Percentiles rank a stretch among this genome's conserved stretches.
phyloP scores from a whole-genome alignment of 2,113 vertebrate genomes.

The Scomber colias region DNA sequence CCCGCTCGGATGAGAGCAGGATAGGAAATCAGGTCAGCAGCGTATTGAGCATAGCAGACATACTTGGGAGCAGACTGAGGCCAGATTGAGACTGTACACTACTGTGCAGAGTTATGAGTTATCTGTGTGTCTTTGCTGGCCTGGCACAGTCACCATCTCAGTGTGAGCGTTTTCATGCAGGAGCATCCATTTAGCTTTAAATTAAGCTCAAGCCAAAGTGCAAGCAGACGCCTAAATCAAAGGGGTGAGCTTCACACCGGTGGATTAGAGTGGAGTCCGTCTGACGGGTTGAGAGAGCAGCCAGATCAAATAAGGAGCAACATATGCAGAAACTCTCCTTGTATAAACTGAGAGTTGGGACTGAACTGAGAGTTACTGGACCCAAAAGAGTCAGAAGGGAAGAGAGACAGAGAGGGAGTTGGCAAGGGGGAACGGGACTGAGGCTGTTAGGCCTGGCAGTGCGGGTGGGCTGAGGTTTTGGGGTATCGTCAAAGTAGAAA shows the following conservation, averaged over 20 bases:
- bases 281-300: slow-evolving; percentile 47
- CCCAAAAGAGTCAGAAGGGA: slow-evolving; percentile 39
- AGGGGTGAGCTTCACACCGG: slow-evolving; percentile 25
- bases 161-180: slow-evolving; percentile 13
- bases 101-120: slow-evolving; percentile 54
- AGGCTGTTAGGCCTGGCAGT: slow-evolving; percentile 19
- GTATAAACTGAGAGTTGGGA: slow-evolving; percentile 35
- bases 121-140: slow-evolving; percentile 45
- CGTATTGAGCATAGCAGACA: slow-evolving; percentile 78
- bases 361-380: slow-evolving; percentile 46
- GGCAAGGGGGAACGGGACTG: slow-evolving; percentile 5
- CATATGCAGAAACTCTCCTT: slow-evolving; percentile 32
- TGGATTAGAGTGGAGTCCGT: slow-evolving; percentile 61
- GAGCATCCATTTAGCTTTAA: slow-evolving; percentile 51
- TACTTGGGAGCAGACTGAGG: slow-evolving; percentile 68
- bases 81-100: slow-evolving; percentile 61
- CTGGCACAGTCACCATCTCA: slow-evolving; percentile 16
- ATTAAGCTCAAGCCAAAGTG: slow-evolving; percentile 36
- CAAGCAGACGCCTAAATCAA: slow-evolving; percentile 32
- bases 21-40: slow-evolving; percentile 75
- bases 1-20: slow-evolving; percentile 48
- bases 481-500: slow-evolving; percentile 46
- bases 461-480: slow-evolving; percentile 72
- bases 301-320: slow-evolving; percentile 64
- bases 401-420: slow-evolving; percentile 15